Evolutionary conservation across 2,113 vertebrate genomes (phyloP).

Genomic region (Sakesphorus luctuosus): DNA sequence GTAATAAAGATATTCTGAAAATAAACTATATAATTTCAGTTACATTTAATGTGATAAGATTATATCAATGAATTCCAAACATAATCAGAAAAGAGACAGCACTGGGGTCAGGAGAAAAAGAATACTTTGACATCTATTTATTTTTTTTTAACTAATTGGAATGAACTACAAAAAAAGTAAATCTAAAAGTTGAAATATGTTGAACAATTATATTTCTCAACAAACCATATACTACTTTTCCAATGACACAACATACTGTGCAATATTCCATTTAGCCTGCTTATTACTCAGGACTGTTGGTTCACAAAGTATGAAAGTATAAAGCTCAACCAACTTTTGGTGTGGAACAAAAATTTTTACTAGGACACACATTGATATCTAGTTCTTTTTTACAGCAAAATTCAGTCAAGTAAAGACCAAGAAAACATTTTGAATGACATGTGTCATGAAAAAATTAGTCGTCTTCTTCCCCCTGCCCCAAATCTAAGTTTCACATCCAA

Average conservation of each 20-base stretch:
- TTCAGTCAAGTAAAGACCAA: background rate
- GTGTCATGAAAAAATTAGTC: background rate
- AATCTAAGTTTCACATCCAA: background rate
- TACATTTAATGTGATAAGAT: constrained; percentile 23
- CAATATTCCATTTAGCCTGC: background rate
- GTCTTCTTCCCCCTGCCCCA: background rate
- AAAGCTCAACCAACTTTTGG: background rate
- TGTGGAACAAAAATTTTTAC: background rate
- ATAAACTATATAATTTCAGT: background rate
- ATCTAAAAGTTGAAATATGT: background rate
- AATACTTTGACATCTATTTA: background rate
- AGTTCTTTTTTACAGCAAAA: background rate
- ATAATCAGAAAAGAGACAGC: background rate
- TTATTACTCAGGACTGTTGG: background rate
- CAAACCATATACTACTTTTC: background rate
- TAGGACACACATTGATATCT: background rate
- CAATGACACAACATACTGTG: background rate
- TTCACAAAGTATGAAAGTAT: background rate
- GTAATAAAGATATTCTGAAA: constrained; percentile 18
- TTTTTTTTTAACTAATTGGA: background rate
- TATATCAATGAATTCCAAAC: background rate
- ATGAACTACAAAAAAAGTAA: background rate
- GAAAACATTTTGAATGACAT: background rate
- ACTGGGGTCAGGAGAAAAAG: background rate
- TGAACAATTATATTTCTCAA: background rate